Base-by-base conservation (phyloP, 2,888 invertebrate genomes). In the Drosophila barbarae region DNA sequence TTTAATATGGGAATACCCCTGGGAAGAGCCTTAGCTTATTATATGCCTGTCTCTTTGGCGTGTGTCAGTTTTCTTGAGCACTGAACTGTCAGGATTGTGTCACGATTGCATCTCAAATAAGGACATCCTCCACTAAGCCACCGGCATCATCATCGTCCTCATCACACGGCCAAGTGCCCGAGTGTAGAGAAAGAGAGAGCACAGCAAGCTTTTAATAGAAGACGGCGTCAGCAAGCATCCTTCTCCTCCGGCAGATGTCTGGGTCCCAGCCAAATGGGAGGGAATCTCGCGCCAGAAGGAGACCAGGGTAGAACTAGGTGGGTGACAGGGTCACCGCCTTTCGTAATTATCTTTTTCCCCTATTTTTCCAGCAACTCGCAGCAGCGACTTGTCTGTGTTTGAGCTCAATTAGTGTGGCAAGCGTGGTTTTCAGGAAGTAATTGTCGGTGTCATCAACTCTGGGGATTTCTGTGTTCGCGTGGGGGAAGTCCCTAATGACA, bases 271-370 rank as follows among this genome's bases (percentile, higher is more conserved):
- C 53, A 18, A 30, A 38, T 13, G 54, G 21, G 30, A 39, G 28
- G 34, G 32, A n/a, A 23, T 26, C 5, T 42, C 6, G 26, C 26
- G n/a, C 42, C 42, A 42, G 26, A 5, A 10, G 42, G 15, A 28
- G 44, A 15, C 28, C 15, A 12, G 21, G 21, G 8, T 5, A 12
- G 15, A 9, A 18, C 28, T 52, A n/a, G 55, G 55, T 52, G 54
- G 56, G 56, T 60, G 52, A 47, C 58, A 38, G 54, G 60, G 50
- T 56, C 53, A 76, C 58, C 78, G 81, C 76, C 73, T 73, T 63
- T 51, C 51, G 74, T 77, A 84, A 84, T 82, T 76, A 78, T 84
- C 69, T 63, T 59, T 69, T 65, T 60, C 59, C 59, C 44, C 70
- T 49, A 26, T 42, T 34, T 46, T 36, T 54, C 26, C 26, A 51